phyloP scores from a whole-genome alignment of 2,113 vertebrate species.

The Cyanoderma ruficeps region DNA sequence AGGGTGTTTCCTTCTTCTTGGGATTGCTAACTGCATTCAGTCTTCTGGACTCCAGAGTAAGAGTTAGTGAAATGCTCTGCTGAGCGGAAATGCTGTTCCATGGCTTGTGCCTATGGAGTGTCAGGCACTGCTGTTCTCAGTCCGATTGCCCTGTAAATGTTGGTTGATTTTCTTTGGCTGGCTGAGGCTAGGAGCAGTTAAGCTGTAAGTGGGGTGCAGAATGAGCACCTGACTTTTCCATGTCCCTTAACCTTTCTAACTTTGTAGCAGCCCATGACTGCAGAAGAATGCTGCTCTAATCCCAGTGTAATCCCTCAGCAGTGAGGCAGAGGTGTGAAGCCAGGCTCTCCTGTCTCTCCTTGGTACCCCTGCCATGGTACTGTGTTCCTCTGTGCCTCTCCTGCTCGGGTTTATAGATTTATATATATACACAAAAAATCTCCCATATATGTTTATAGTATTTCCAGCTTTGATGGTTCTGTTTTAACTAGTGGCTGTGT shows the following conservation, averaged over 20 bases:
- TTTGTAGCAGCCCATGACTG: neutral
- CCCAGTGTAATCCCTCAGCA: rapidly evolving
- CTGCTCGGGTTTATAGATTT: neutral
- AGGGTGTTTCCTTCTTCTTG: neutral
- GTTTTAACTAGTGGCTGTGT: slow-evolving; percentile 51
- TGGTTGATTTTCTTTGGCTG: neutral
- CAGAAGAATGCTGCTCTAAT: neutral
- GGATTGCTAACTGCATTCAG: neutral
- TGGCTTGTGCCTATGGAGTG: rapidly evolving
- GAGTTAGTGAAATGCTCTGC: neutral
- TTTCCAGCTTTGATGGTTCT: slow-evolving; percentile 30
- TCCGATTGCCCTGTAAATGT: neutral
- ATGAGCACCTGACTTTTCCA: neutral
- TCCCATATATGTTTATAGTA: neutral
- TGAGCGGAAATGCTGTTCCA: neutral
- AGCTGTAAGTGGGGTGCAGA: neutral
- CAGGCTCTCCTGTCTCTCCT: neutral
- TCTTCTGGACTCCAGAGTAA: neutral
- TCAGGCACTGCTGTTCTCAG: neutral
- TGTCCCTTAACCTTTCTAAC: neutral
- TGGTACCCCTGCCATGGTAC: rapidly evolving
- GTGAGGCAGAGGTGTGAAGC: rapidly evolving
- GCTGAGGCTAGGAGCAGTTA: neutral
- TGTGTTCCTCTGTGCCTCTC: neutral
- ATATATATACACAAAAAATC: neutral